Conservation (phyloP, 2,113 vertebrate species). For the Psammodynastes pulverulentus region DNA sequence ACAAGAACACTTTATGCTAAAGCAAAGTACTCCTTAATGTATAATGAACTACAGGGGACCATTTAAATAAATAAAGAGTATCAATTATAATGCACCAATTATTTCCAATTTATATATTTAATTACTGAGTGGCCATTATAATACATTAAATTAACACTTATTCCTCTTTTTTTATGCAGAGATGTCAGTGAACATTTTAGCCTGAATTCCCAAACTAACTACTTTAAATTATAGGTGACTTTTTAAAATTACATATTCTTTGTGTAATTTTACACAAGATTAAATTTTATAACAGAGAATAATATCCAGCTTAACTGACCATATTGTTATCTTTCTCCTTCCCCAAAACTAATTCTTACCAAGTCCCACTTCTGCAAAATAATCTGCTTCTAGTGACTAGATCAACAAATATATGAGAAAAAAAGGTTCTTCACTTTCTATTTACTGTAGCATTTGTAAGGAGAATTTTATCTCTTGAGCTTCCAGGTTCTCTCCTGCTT, state of each 20-base stretch:
- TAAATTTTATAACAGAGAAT: not conserved
- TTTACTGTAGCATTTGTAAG: not conserved
- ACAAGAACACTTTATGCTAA: not conserved
- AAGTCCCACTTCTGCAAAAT: not conserved
- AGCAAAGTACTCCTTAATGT: not conserved
- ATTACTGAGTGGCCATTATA: not conserved
- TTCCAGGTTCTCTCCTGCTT: not conserved
- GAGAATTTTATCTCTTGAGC: not conserved
- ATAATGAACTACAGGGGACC: not conserved
- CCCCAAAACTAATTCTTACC: not conserved
- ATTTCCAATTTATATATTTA: not conserved
- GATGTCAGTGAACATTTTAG: not conserved
- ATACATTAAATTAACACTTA: not conserved
- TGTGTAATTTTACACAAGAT: not conserved
- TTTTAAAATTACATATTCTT: not conserved
- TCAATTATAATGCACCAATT: not conserved
- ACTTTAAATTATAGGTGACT: not conserved
- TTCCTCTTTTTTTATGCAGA: not conserved
- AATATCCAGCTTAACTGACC: not conserved
- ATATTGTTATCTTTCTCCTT: not conserved
- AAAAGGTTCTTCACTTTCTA: not conserved
- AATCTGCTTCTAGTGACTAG: not conserved
- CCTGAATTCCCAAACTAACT: not conserved
- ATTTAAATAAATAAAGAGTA: not conserved
- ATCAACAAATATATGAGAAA: not conserved